Evolutionary conservation across 2,888 invertebrate genomes (phyloP).

Genomic region (Acrobasis suavella): DNA sequence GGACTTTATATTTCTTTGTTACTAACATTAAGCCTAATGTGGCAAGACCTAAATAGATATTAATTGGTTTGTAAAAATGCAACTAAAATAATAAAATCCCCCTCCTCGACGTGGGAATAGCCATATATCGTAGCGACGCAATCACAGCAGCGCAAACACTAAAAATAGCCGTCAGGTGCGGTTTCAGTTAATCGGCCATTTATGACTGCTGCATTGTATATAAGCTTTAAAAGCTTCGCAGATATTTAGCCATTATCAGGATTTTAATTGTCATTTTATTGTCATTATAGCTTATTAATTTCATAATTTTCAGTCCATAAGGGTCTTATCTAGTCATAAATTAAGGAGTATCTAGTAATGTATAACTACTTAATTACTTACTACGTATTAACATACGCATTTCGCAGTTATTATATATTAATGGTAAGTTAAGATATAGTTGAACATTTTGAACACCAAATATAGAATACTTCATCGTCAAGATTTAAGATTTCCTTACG

Average conservation of each 20-base stretch:
- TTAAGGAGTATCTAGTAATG: neutral
- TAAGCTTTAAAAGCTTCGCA: constrained; percentile 27
- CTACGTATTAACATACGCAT: too few relatives aligned
- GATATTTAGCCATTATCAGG: neutral
- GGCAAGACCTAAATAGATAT: too few relatives aligned
- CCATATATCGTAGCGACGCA: constrained; percentile 18
- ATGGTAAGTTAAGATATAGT: too few relatives aligned
- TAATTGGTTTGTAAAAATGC: neutral
- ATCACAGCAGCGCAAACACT: constrained; percentile 17
- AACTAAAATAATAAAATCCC: neutral
- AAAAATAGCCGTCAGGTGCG: constrained; percentile 17
- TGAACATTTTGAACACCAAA: too few relatives aligned
- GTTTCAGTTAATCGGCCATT: constrained; percentile 27
- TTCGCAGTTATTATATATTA: too few relatives aligned
- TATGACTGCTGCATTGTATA: constrained; percentile 30
- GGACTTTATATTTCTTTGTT: too few relatives aligned
- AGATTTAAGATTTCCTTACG: too few relatives aligned
- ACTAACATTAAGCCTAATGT: too few relatives aligned
- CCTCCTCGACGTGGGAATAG: neutral
- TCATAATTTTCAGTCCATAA: neutral
- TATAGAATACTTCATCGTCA: too few relatives aligned
- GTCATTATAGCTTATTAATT: neutral
- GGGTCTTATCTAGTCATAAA: neutral
- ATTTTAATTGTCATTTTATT: neutral
- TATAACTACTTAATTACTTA: too few relatives aligned